Evolutionary conservation across 2,113 vertebrate species (phyloP).

Genomic region (Edolisoma coerulescens): DNA sequence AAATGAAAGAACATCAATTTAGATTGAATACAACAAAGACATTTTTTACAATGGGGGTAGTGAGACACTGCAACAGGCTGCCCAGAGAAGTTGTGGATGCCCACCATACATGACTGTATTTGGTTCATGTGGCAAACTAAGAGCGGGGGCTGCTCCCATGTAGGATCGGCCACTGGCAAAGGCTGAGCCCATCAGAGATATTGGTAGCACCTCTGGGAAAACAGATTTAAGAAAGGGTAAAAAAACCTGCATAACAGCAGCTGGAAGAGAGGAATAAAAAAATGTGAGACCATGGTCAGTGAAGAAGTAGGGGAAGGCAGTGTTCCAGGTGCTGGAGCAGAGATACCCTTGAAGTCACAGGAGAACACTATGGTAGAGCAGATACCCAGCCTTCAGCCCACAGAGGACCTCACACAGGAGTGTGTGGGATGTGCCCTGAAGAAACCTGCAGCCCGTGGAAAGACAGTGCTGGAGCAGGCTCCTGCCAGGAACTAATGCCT

Average conservation of each 20-base stretch:
- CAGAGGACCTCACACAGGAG: neutral
- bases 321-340: neutral
- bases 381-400: neutral
- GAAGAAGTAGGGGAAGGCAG: neutral
- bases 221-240: neutral
- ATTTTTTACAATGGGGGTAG: neutral
- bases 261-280: neutral
- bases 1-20: neutral
- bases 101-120: neutral
- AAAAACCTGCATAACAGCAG: neutral
- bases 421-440: neutral
- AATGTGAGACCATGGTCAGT: neutral
- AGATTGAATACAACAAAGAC: neutral
- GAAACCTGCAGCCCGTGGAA: neutral
- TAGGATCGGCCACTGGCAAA: fast-evolving
- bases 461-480: neutral
- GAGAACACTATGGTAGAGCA: neutral
- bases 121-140: neutral
- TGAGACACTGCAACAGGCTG: neutral
- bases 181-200: neutral
- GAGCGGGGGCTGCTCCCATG: fast-evolving
- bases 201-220: fast-evolving
- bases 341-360: neutral
- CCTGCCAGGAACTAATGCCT: neutral
- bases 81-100: neutral